phyloP scores from a whole-genome alignment of 2,797 vertebrate species.

The Tiaroga cobitis region DNA sequence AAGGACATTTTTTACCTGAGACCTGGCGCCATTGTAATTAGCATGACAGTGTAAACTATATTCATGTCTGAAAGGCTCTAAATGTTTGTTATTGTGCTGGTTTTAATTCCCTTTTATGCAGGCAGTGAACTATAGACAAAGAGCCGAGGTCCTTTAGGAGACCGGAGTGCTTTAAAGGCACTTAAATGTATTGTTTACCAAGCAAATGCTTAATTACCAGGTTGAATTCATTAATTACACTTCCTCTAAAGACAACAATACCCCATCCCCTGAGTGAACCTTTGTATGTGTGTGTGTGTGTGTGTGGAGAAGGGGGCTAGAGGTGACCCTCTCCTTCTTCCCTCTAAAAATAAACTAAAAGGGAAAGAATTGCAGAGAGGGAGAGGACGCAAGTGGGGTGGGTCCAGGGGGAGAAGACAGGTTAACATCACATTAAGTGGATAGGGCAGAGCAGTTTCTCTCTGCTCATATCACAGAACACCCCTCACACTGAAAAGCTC shows the following conservation, averaged over 20 bases:
- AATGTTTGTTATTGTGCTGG: slow-evolving; percentile 38
- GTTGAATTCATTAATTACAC: slow-evolving; percentile 71
- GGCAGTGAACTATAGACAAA: slow-evolving; percentile 21
- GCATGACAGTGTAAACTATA: slow-evolving; percentile 9
- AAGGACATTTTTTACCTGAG: neutral
- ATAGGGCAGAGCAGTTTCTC: slow-evolving; percentile 60
- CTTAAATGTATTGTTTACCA: slow-evolving; percentile 64
- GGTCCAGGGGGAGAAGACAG: slow-evolving; percentile 61
- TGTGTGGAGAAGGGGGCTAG: neutral
- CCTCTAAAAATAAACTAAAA: slow-evolving; percentile 45
- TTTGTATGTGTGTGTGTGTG: neutral
- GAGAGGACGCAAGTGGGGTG: slow-evolving; percentile 43
- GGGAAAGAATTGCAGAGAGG: slow-evolving; percentile 36
- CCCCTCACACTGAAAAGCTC: slow-evolving; percentile 23
- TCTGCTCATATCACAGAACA: slow-evolving; percentile 21
- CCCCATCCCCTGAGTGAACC: slow-evolving; percentile 42
- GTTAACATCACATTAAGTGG: slow-evolving; percentile 73
- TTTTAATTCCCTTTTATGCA: slow-evolving; percentile 35
- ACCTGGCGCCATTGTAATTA: slow-evolving; percentile 18
- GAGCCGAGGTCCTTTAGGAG: slow-evolving; percentile 42
- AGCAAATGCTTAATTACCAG: slow-evolving; percentile 69
- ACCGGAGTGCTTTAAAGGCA: slow-evolving; percentile 54
- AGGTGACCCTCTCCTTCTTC: slow-evolving; percentile 42
- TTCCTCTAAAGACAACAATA: slow-evolving; percentile 67
- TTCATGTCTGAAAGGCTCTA: slow-evolving; percentile 16